Evolutionary conservation across 37 sponge, comb jelly and placozoan species (phyloP).

Genomic region (Trichoplax adhaerens): DNA sequence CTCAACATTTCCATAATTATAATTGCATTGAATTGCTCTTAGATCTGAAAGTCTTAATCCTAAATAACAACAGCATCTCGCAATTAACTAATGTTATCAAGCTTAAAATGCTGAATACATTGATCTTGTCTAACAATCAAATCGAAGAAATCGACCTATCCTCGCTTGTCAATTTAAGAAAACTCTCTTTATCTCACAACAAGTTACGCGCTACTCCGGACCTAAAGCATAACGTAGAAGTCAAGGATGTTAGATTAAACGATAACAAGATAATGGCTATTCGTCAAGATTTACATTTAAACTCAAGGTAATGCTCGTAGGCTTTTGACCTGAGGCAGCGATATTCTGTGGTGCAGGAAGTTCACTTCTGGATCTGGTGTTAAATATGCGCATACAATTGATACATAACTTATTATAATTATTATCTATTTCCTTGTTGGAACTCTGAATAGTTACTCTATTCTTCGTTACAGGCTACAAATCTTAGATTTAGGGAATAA

Average conservation of each 20-base stretch:
- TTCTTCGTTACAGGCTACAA: conserved; percentile 2
- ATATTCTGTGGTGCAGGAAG: no score
- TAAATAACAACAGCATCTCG: conserved; percentile 18
- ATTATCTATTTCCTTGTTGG: no score
- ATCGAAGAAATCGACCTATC: conserved; percentile 12
- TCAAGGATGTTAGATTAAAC: conserved; percentile 23
- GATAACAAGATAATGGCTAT: conserved; percentile 8
- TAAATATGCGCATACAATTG: background rate
- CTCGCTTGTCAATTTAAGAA: conserved; percentile 7
- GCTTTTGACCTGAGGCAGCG: no score
- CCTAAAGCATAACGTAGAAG: conserved; percentile 6
- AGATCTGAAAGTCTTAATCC: conserved; percentile 27
- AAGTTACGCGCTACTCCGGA: conserved; percentile 8
- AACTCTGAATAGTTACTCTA: no score
- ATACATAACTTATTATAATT: background rate
- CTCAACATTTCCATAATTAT: background rate
- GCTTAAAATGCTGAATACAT: conserved; percentile 14
- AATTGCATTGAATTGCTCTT: background rate
- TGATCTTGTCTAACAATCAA: conserved; percentile 25
- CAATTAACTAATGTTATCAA: conserved; percentile 1
- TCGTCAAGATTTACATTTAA: conserved; percentile 4
- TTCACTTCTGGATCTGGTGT: background rate
- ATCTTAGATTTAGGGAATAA: conserved; percentile 20
- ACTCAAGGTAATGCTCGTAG: conserved; percentile 8
- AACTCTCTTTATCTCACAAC: conserved; percentile 30